Base-by-base conservation (phyloP, 2,113 vertebrate genomes). In the Cyanoliseus patagonus region DNA sequence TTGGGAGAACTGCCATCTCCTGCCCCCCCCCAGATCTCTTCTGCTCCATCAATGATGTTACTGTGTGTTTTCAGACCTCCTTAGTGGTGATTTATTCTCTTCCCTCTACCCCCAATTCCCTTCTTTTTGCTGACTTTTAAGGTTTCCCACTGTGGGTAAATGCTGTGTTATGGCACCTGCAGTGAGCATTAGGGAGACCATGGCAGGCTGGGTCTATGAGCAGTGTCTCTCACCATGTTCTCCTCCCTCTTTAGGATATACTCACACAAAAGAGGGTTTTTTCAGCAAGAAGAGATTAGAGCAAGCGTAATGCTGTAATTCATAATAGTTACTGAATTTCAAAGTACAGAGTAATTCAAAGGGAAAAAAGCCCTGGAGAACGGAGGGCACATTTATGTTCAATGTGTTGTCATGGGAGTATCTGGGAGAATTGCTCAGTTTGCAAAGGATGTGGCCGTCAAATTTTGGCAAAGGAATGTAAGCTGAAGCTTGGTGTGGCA, bases 61-160 rank as follows among this genome's bases (percentile, higher is more conserved):
- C 1, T 66, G 20, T 44, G 28, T 81, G 8, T 53, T 91, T 77
- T 37, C 41, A 94, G 61, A 16, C 15, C 17, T 75, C 81, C 31
- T 39, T 37, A 62, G 30, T n/a, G 53, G 39, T 44, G 20, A n/a
- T 55, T 77, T 63, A 3, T 49, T 80, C 27, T 68, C 46, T 73
- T 16, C 7, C 3, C 27, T 85, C 46, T 73, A n/a, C 22, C 1
- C 5, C 9, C 7, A 83, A 5, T 2, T 2, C 4, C 3, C 7
- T 9, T 39, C 7, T 49, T 42, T 76, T 88, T 57, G 11, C 27
- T 83, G 24, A 42, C 25, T 63, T 81, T 27, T 20, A 49, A 74
- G 13, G 20, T 90, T 90, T 90, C 46, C 90, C 13, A 39, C 9
- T 30, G 55, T 25, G 63, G 59, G 20, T 5, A 28, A 28, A 13